Base-by-base conservation (phyloP, 2,797 vertebrate species). In the Smutsia temminckii region DNA sequence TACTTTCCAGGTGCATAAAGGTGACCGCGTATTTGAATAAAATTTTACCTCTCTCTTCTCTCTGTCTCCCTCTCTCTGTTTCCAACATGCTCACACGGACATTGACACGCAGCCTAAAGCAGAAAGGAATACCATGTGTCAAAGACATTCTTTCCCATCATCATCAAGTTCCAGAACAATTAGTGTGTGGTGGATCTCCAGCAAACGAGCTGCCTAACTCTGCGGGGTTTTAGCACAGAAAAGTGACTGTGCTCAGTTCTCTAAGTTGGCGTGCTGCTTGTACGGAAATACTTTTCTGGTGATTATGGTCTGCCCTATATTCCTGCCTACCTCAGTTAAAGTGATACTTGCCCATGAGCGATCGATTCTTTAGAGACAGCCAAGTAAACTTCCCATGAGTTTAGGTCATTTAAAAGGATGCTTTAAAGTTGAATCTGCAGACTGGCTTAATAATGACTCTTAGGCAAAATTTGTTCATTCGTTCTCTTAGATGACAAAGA, bases 91-190 rank as follows among this genome's bases (percentile, higher is more conserved):
- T 72, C 46, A 46, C 66, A 57, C 17, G 18, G 18, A 79, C 34
- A 29, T 8, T 59, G 3, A 2, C 40, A 29, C 18, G 5, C 1
- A 3, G 12, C n/a, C 0, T 90, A 12, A 71, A 8, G 3, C 23
- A 4, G 11, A 29, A 61, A 27, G 53, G 12, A 49, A 51, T 21
- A 13, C n/a, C 37, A 4, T 0, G 14, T 1, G 17, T n/a, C 59
- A 16, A 5, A n/a, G 16, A 14, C 34, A 5, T 57, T 27, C 34
- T 66, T 34, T 27, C 14, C 83, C 1, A 1, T 3, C 4, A 5
- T 25, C 6, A 2, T 34, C 12, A 77, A 46, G 37, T 92, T 57
- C 25, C 17, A 1, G 59, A 16, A 55, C 11, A n/a, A 18, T 18
- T 13, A 42, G n/a, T 4, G 18, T 37, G 17, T 16, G 3, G 51